Evolutionary conservation across 2,888 invertebrate genomes (phyloP).

Genomic region (Lacanobia oleracea): DNA sequence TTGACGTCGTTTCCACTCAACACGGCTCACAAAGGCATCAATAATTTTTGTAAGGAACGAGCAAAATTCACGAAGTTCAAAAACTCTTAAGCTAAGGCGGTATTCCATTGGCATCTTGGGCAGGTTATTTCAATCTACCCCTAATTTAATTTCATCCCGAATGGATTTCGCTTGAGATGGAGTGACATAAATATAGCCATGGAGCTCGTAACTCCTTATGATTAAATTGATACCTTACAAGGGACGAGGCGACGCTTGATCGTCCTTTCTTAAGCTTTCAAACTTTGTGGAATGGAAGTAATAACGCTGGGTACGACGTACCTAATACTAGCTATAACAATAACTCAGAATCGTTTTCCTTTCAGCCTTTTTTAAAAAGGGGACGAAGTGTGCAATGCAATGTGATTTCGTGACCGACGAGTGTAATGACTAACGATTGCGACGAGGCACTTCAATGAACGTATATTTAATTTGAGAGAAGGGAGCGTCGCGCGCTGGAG

Average conservation of each 20-base stretch:
- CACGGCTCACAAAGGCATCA: conserved; percentile 56
- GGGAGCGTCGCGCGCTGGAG: conserved; percentile 69
- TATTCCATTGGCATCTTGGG: conserved; percentile 69
- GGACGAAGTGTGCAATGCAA: conserved; percentile 61
- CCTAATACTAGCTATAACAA: conserved; percentile 48
- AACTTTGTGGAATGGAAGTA: conserved; percentile 60
- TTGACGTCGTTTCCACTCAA: conserved; percentile 53
- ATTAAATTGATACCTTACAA: conserved; percentile 72
- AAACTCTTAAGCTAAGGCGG: conserved; percentile 65
- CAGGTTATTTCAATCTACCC: conserved; percentile 75
- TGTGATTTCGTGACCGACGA: conserved; percentile 65
- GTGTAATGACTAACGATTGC: conserved; percentile 74
- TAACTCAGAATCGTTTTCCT: conserved; percentile 51
- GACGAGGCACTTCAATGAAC: conserved; percentile 78
- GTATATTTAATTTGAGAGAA: conserved; percentile 83
- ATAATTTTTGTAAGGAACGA: conserved; percentile 52
- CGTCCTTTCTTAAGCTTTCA: conserved; percentile 65
- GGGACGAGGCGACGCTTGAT: conserved; percentile 61
- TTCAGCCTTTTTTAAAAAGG: conserved; percentile 55
- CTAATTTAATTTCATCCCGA: conserved; percentile 71
- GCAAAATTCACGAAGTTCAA: conserved; percentile 57
- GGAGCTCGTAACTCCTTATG: conserved; percentile 66
- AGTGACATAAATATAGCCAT: conserved; percentile 69
- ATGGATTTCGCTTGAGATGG: conserved; percentile 70
- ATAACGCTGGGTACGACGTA: conserved; percentile 49